Evolutionary conservation across 2,888 invertebrate genomes (phyloP), one percentile per base, ranked within the genome.

Genomic region (Phragmatobia fuliginosa): DNA sequence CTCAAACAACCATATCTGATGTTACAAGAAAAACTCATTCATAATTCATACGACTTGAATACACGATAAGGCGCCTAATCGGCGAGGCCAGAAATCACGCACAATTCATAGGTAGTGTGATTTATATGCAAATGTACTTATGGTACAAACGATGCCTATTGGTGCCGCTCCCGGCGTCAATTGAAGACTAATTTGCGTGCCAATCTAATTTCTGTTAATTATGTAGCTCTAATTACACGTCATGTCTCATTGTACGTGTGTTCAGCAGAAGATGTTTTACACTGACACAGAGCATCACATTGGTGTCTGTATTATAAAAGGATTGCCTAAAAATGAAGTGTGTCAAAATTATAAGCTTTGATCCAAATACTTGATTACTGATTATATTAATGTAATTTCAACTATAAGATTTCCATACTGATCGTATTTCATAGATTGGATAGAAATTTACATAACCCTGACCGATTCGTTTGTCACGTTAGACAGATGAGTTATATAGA

Each of bases 171-270:
- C 79, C 83, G 79, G 82, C 87, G 77, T 92, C 92, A 93, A 92
- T 91, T 87, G 91, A 87, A 88, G 85, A 86, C 89, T 92, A 91
- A 92, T 92, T 92, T 88, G 88, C 80, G 83, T 87, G 80, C 87
- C 90, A 92, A 92, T 92, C 89, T 90, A 91, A 92, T 92, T 89
- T 88, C 89, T 87, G 87, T 89, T 90, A 90, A 91, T 92, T 90
- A 90, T 85, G 82, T 81, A 79, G 76, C 83, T 77, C 82, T 87
- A 85, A 88, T 89, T 87, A 88, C 63, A 77, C 74, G 77, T 31
- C 66, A 58, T 71, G 75, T 82, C 77, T 80, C 78, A 72, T 77
- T 82, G 77, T 78, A 76, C 80, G 76, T 73, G 69, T 62, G 65
- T 79, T 68, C 45, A 73, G 49, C 28, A 63, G 49, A 62, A 68